These are phyloP conservation scores for Sus scrofa DNA, from an alignment of 2,113 vertebrate genomes.

Conservation along the genomic window DNA sequence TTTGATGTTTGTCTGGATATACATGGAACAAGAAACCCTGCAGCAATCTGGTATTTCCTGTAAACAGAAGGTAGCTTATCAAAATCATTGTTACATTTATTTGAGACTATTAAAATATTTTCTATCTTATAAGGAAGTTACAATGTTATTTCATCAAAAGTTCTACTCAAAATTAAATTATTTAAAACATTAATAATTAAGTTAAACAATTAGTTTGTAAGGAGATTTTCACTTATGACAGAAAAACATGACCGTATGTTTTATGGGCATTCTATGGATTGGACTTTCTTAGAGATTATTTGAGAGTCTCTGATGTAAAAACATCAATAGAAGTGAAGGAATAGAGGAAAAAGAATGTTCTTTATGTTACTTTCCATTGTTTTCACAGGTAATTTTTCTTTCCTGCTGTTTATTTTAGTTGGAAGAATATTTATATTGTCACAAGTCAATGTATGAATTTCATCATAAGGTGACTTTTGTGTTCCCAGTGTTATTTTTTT, in stretches of 20 bases:
- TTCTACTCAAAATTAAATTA: not conserved
- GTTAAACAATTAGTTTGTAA: conserved; percentile 14
- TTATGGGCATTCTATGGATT: not conserved
- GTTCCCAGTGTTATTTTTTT: conserved; percentile 11
- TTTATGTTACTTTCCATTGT: not conserved
- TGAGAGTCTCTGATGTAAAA: not conserved
- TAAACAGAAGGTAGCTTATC: conserved; percentile 91
- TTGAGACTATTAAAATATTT: conserved; percentile 19
- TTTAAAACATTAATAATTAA: not conserved
- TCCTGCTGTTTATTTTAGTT: not conserved
- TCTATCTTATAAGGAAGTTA: not conserved
- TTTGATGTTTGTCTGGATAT: conserved; percentile 96
- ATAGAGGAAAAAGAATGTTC: not conserved
- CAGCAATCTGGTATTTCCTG: conserved; percentile 86
- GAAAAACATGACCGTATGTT: conserved; percentile 36
- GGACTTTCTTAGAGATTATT: conserved; percentile 36
- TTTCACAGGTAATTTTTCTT: not conserved
- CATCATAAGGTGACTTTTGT: not conserved
- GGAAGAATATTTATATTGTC: conserved; percentile 27
- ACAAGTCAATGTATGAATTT: not conserved
- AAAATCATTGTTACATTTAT: not conserved
- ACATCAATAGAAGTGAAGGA: not conserved
- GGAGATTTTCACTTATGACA: conserved; percentile 3
- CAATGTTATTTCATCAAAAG: not conserved
- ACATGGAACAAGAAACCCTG: conserved; percentile 94